Evolutionary conservation across 2,113 vertebrate genomes (phyloP).

Genomic region (Dicrurus megarhynchus): DNA sequence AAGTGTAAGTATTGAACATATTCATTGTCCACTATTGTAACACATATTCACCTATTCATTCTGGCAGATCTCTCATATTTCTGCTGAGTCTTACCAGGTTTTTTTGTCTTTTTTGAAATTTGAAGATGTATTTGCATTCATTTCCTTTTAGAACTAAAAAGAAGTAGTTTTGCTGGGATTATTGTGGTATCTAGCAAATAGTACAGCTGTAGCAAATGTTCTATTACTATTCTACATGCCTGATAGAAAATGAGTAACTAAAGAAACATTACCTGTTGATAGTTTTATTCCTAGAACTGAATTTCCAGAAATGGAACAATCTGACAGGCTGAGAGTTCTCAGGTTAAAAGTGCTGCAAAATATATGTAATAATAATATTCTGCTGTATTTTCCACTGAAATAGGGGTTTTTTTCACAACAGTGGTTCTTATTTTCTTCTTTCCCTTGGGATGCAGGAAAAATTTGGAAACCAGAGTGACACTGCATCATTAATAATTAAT

Average conservation of each 20-base stretch:
- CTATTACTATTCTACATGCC: accelerated
- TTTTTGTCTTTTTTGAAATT: neutral
- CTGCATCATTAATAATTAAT: conserved; percentile 9
- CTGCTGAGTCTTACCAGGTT: neutral
- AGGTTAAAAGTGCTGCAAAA: neutral
- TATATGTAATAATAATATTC: neutral
- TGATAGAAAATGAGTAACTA: neutral
- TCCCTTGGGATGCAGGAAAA: conserved; percentile 16
- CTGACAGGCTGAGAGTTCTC: neutral
- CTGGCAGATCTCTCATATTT: neutral
- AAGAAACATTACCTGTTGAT: neutral
- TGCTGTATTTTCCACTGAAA: neutral
- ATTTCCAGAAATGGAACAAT: neutral
- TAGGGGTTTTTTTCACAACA: neutral
- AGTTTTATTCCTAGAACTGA: neutral
- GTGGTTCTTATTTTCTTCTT: neutral
- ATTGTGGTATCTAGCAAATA: neutral
- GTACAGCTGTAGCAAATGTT: neutral
- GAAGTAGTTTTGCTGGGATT: neutral
- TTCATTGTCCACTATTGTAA: neutral
- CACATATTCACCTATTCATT: neutral
- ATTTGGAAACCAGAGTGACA: conserved; percentile 22
- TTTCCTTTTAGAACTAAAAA: neutral
- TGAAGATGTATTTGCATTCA: neutral
- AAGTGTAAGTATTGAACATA: neutral